Conservation (phyloP, 2,888 invertebrate genomes). For the Pristionchus entomophagus region DNA sequence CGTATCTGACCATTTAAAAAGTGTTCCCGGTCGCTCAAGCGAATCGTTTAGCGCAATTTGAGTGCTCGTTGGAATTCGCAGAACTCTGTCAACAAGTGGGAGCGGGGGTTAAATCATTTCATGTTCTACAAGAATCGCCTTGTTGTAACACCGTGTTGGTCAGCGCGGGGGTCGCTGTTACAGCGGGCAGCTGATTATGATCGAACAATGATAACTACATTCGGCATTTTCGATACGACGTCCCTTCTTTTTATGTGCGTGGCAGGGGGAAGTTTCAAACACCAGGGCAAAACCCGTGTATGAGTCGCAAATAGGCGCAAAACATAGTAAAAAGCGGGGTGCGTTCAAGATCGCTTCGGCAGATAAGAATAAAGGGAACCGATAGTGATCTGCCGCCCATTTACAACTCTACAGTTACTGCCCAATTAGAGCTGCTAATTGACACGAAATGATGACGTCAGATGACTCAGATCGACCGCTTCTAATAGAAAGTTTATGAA, state of each 20-base stretch:
- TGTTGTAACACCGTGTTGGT: not conserved
- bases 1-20: no score
- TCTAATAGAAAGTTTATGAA: conserved; percentile 29
- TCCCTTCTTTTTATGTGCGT: not conserved
- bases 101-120: not conserved
- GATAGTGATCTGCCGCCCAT: not conserved
- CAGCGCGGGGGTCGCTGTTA: conserved; percentile 12
- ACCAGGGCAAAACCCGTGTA: conserved; percentile 15
- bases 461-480: conserved; percentile 2
- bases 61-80: not conserved
- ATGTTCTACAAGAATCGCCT: not conserved
- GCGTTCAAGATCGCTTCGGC: conserved; percentile 7
- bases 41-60: no score
- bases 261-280: not conserved
- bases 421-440: not conserved
- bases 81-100: not conserved
- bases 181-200: not conserved
- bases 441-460: not conserved
- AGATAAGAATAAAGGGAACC: not conserved
- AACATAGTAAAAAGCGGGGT: conserved; percentile 40
- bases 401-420: not conserved
- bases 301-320: conserved; percentile 5
- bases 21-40: no score
- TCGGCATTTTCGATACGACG: not conserved
- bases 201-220: conserved; percentile 33